Evolutionary conservation across 2,797 vertebrate species (phyloP), one percentile per base, ranked within the genome.

Genomic region (Ceyx erithaca): DNA sequence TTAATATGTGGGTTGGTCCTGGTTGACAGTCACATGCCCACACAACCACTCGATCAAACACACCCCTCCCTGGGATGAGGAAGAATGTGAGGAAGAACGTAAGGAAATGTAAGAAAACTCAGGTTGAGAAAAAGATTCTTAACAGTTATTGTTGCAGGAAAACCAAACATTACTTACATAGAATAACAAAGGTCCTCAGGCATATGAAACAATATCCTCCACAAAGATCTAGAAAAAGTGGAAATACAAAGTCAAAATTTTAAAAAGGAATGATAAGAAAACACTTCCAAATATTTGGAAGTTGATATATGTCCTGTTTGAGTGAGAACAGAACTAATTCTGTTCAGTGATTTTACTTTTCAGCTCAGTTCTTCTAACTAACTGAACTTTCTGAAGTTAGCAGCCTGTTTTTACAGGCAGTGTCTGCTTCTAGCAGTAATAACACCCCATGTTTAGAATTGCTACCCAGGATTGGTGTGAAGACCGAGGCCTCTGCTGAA

Each of bases 11-110:
- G 5, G 13, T 11, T 79, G 11, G 26, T 11, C 22, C 10, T 0
- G 0, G 6, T 14, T 89, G 41, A 23, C 46, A 81, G 37, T 13
- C 14, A 13, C 0, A 2, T 6, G 35, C 12, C 14, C 61, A 86
- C 22, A 28, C 4, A 73, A 7, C 11, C 6, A 4, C 15, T 87
- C 1, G 0, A 25, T 57, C 28, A 22, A 14, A n/a, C 2, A 9
- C 2, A 1, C 5, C 22, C 4, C 10, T 33, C 45, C 30, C 6
- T 4, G 2, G 12, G 23, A 46, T 1, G 1, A 71, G 30, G 7
- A 80, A 43, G 8, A 61, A 25, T 14, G 55, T 6, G 8, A 87
- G 35, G 16, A 71, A 73, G 13, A 75, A 45, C 7, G 28, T 51
- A 49, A 61, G 28, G 31, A 80, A 67, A 4, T 54, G 6, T 20